Evolutionary conservation across 2,113 vertebrate genomes (phyloP).

Genomic region (Perca fluviatilis): DNA sequence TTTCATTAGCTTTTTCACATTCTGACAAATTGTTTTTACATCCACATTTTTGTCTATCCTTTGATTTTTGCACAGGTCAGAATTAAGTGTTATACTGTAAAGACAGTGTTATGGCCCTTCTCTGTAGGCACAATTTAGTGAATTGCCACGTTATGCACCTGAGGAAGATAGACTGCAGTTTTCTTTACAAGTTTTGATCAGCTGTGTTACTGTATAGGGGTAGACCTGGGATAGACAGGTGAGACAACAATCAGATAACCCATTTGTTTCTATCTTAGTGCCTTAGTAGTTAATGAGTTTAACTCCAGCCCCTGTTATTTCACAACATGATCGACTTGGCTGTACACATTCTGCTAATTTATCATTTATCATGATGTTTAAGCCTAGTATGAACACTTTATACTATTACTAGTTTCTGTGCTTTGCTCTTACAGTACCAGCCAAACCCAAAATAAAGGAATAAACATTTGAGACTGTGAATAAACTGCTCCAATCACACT

Average conservation of each 20-base stretch:
- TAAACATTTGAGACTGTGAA: background rate
- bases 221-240: background rate
- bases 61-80: constrained; percentile 17
- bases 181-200: background rate
- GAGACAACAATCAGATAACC: background rate
- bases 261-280: background rate
- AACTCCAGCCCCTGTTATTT: background rate
- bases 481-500: background rate
- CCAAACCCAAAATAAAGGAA: background rate
- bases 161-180: background rate
- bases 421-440: background rate
- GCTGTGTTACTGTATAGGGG: background rate
- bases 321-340: background rate
- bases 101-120: background rate
- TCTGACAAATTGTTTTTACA: background rate
- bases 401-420: background rate
- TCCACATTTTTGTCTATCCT: background rate
- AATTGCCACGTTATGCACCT: constrained; percentile 1
- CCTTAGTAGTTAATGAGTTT: background rate
- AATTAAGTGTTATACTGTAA: background rate
- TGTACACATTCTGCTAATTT: background rate
- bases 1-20: constrained; percentile 7
- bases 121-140: background rate
- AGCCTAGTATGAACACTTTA: background rate
- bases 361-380: background rate